Conservation (phyloP, 2,113 vertebrate genomes). For the Podocnemis expansa region DNA sequence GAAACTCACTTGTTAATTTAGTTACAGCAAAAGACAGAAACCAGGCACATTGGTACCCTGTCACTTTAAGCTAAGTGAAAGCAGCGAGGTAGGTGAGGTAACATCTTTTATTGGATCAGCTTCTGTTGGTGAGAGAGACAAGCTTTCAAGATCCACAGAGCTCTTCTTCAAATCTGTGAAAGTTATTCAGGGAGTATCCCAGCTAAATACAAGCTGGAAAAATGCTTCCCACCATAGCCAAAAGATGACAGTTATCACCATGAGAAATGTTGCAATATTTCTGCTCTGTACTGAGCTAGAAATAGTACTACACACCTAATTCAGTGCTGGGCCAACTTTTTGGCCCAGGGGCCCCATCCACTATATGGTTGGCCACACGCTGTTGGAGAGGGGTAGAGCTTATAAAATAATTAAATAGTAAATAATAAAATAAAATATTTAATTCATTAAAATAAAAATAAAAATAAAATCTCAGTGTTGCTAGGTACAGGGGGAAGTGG, state of each 20-base stretch:
- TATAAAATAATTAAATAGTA: too few relatives aligned
- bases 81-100: not conserved
- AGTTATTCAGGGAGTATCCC: not conserved
- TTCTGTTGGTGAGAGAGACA: not conserved
- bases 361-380: too few relatives aligned
- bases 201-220: not conserved
- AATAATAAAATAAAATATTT: too few relatives aligned
- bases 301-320: not conserved
- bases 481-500: too few relatives aligned
- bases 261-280: not conserved
- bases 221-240: not conserved
- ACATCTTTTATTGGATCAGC: not conserved
- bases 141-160: not conserved
- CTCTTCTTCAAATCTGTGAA: not conserved
- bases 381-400: too few relatives aligned
- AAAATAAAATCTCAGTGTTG: too few relatives aligned
- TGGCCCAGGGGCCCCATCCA: too few relatives aligned
- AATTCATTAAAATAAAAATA: too few relatives aligned
- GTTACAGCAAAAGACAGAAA: not conserved
- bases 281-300: not conserved
- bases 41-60: not conserved
- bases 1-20: conserved; percentile 10
- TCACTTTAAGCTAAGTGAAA: not conserved
- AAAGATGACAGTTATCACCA: not conserved
- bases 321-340: too few relatives aligned